Evolutionary conservation across 2,797 vertebrate genomes (phyloP).

Genomic region (Rallus crepitans): DNA sequence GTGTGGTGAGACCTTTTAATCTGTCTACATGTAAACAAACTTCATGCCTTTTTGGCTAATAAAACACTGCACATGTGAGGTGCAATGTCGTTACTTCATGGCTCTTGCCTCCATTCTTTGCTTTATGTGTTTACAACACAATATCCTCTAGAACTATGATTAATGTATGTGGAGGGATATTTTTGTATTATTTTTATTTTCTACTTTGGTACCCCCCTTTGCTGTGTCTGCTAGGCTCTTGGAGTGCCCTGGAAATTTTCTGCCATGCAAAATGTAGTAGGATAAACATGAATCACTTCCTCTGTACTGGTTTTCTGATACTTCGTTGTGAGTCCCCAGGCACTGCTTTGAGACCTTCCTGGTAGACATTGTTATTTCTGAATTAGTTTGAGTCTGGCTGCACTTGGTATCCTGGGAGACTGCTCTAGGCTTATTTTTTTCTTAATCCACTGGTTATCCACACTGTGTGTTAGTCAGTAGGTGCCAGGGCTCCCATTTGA

Average conservation of each 20-base stretch:
- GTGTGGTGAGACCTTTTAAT: not conserved
- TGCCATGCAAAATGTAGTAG: not conserved
- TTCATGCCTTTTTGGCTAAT: not conserved
- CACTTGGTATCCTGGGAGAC: not conserved
- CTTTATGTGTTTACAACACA: not conserved
- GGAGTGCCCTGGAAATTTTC: not conserved
- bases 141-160: not conserved
- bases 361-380: constrained; percentile 20
- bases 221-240: not conserved
- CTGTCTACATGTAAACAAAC: not conserved
- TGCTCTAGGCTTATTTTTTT: not conserved
- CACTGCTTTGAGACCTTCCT: not conserved
- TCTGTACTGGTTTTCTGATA: not conserved
- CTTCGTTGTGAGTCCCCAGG: not conserved
- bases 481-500: not conserved
- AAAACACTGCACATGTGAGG: not conserved
- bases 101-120: not conserved
- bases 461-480: not conserved
- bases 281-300: constrained; percentile 24
- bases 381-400: not conserved
- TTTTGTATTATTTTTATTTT: not conserved
- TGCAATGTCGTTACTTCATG: not conserved
- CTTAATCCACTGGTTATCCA: not conserved
- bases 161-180: not conserved
- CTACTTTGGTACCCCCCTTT: not conserved